These are phyloP conservation scores for Lepus europaeus DNA, from an alignment of 2,113 vertebrate species.

Conservation along the genomic window DNA sequence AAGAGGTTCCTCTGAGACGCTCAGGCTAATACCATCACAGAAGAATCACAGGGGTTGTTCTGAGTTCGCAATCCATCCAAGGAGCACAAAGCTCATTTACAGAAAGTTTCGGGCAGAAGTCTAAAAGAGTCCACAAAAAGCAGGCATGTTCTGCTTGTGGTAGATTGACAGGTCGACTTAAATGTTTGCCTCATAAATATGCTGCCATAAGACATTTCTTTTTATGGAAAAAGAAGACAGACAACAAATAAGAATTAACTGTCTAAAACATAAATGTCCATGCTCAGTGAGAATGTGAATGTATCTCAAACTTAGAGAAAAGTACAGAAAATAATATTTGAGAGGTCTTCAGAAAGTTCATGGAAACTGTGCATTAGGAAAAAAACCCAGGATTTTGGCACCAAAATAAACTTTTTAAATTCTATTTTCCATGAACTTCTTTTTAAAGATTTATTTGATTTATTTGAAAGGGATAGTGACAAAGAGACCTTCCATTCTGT, in stretches of 20 bases:
- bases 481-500: no score
- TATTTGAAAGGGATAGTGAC: no score
- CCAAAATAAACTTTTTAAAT: no score
- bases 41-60: background rate
- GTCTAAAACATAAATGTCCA: background rate
- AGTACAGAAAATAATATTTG: background rate
- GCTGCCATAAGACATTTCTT: background rate
- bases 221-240: constrained; percentile 14
- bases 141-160: background rate
- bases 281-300: background rate
- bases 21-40: background rate
- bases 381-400: no score
- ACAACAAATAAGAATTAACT: background rate
- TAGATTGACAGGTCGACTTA: background rate
- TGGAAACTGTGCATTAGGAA: no score
- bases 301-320: background rate
- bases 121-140: background rate
- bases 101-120: background rate
- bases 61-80: background rate
- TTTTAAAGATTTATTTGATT: no score
- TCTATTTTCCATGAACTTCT: no score
- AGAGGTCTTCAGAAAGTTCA: no score
- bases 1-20: background rate
- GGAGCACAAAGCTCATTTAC: background rate
- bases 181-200: background rate